Evolutionary conservation across 2,113 vertebrate genomes (phyloP).

Genomic region (Holacanthus passer): DNA sequence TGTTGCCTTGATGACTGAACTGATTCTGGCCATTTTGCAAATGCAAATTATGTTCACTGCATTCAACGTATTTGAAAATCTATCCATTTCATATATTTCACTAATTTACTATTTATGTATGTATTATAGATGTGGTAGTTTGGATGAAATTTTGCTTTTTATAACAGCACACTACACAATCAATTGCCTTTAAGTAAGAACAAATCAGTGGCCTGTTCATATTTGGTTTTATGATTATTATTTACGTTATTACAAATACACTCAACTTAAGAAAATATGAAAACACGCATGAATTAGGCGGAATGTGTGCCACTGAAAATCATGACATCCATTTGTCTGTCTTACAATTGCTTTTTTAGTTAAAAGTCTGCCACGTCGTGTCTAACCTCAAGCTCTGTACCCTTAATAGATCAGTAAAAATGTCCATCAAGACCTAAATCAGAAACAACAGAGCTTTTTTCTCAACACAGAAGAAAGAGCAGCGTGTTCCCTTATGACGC

Average conservation of each 20-base stretch:
- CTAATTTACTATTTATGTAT: not conserved
- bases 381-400: conserved; percentile 16
- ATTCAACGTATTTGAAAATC: not conserved
- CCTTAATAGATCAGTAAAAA: conserved; percentile 24
- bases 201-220: not conserved
- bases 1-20: not conserved
- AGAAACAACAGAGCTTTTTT: conserved; percentile 47
- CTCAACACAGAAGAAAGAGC: conserved; percentile 42
- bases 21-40: not conserved
- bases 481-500: conserved; percentile 67
- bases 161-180: not conserved
- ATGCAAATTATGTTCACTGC: not conserved
- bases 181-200: not conserved
- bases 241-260: not conserved
- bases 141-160: not conserved
- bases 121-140: not conserved
- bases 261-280: not conserved
- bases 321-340: conserved; percentile 12
- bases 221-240: not conserved
- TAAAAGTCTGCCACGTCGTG: conserved; percentile 18
- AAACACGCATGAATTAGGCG: not conserved
- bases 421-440: conserved; percentile 44
- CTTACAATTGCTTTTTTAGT: not conserved
- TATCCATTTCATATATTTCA: not conserved
- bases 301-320: not conserved